A percentile compares a stretch with the other conserved stretches of the same genome.
Evolutionary conservation across 2,797 vertebrate genomes (phyloP).

Genomic region (Enteromius afrohamiltoni): DNA sequence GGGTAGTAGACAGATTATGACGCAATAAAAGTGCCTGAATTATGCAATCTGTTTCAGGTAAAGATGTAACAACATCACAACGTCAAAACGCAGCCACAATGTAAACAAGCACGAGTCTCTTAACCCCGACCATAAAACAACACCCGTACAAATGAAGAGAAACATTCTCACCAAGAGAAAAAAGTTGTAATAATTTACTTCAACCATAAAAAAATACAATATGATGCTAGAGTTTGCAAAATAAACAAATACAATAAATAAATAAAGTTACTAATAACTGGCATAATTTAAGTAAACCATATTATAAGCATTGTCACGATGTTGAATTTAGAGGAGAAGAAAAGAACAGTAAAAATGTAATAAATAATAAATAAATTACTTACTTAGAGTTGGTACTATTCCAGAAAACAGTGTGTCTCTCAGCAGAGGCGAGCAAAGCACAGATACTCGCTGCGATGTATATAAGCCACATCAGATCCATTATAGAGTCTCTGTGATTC

Average conservation of each 20-base stretch:
- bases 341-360: not conserved
- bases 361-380: constrained; percentile 42
- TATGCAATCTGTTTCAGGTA: constrained; percentile 36
- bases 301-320: too few relatives aligned
- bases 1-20: constrained; percentile 11
- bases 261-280: not conserved
- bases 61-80: constrained; percentile 14
- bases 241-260: not conserved
- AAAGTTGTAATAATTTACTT: not conserved
- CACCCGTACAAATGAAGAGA: not conserved
- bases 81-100: not conserved
- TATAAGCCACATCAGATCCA: constrained; percentile 77
- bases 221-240: not conserved
- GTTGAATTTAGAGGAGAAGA: not conserved
- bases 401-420: constrained; percentile 82
- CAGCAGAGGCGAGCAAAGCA: constrained; percentile 72
- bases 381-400: constrained; percentile 81
- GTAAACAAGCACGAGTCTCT: constrained; percentile 7
- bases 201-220: not conserved
- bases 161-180: not conserved
- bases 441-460: constrained; percentile 69
- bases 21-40: not conserved
- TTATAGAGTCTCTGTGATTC: constrained; percentile 62
- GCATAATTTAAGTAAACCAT: not conserved
- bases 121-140: not conserved